phyloP scores from a whole-genome alignment of 2,888 invertebrate genomes.

The Panzeria rudis region DNA sequence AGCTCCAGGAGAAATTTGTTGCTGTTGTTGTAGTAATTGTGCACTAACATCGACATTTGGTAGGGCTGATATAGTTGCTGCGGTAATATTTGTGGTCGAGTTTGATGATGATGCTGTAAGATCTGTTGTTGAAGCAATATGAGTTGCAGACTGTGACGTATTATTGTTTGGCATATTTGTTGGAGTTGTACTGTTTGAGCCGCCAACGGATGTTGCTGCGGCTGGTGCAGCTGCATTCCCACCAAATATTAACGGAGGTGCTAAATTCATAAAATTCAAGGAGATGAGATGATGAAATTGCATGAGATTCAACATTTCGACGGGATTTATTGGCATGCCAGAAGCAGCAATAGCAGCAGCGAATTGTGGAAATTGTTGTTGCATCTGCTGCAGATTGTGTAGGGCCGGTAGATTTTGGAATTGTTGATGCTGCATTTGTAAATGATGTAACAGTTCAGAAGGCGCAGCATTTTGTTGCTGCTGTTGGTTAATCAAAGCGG shows the following conservation, averaged over 20 bases:
- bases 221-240: slow-evolving; percentile 68
- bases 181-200: slow-evolving; percentile 39
- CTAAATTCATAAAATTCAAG: slow-evolving; percentile 96
- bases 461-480: slow-evolving; percentile 76
- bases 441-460: slow-evolving; percentile 77
- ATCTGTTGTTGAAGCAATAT: slow-evolving; percentile 31
- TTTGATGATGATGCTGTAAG: slow-evolving; percentile 73
- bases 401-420: slow-evolving; percentile 78
- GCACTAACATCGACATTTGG: slow-evolving; percentile 53
- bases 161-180: slow-evolving; percentile 67
- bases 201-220: slow-evolving; percentile 14
- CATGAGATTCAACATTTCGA: slow-evolving; percentile 92
- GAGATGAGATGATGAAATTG: slow-evolving; percentile 96
- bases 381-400: slow-evolving; percentile 81
- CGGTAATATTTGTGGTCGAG: slow-evolving; percentile 60
- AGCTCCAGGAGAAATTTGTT: slow-evolving; percentile 66
- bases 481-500: slow-evolving; percentile 77
- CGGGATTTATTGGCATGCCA: slow-evolving; percentile 91
- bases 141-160: slow-evolving; percentile 76
- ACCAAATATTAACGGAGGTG: slow-evolving; percentile 88
- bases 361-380: slow-evolving; percentile 79
- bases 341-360: slow-evolving; percentile 76
- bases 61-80: slow-evolving; percentile 22
- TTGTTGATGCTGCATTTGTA: slow-evolving; percentile 75
- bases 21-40: slow-evolving; percentile 75